Conservation (phyloP, 2,888 invertebrate genomes). For the Acanthoscelides obtectus region DNA sequence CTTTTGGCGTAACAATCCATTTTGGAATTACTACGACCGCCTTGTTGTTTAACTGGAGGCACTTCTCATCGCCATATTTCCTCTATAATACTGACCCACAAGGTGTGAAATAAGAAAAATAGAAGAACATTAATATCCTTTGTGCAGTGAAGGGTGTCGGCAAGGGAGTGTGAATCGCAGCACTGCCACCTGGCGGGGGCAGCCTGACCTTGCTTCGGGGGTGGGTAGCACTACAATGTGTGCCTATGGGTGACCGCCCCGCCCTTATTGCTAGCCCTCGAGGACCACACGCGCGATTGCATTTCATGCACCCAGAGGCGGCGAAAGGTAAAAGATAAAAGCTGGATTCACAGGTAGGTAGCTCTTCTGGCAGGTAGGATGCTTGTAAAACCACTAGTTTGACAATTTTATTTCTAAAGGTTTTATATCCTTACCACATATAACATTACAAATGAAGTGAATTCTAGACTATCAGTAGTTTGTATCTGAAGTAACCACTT, state of each 20-base stretch:
- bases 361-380: background rate
- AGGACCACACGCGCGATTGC: background rate
- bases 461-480: too few relatives aligned
- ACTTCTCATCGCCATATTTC: too few relatives aligned
- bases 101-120: background rate
- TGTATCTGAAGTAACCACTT: too few relatives aligned
- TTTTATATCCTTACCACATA: too few relatives aligned
- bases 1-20: too few relatives aligned
- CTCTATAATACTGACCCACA: background rate
- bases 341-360: background rate
- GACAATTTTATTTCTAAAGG: background rate
- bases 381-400: background rate
- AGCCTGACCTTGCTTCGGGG: background rate
- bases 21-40: too few relatives aligned
- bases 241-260: background rate
- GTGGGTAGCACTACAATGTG: background rate
- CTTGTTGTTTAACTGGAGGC: too few relatives aligned
- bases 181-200: background rate
- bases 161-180: background rate
- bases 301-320: background rate
- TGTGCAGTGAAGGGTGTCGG: background rate
- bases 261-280: background rate
- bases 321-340: background rate
- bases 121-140: background rate
- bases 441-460: too few relatives aligned